Conservation (phyloP, 2,113 vertebrate species). For the Vidua chalybeata region DNA sequence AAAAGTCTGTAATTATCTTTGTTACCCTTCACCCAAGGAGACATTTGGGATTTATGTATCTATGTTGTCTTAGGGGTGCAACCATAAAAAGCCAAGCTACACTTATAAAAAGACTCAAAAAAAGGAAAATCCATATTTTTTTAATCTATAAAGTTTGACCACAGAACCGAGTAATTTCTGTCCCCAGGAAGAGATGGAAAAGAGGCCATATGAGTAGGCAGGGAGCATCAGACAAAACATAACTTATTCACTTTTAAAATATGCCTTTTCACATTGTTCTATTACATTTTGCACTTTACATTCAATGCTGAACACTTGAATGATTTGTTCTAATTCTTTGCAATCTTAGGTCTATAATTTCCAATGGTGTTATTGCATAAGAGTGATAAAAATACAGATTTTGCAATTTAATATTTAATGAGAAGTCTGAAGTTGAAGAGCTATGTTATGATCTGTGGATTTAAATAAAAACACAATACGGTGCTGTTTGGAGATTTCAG, state of each 20-base stretch:
- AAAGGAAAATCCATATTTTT: background rate
- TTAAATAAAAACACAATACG: background rate
- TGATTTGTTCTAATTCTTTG: background rate
- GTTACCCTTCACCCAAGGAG: background rate
- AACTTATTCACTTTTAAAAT: background rate
- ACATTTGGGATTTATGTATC: background rate
- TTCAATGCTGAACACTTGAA: background rate
- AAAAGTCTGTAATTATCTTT: background rate
- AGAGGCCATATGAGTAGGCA: background rate
- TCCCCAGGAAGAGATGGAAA: background rate
- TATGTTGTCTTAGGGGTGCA: background rate
- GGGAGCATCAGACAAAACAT: background rate
- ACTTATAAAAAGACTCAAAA: background rate
- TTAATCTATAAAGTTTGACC: background rate
- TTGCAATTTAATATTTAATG: background rate
- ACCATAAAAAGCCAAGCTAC: background rate
- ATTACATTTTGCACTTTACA: background rate
- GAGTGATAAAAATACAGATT: background rate
- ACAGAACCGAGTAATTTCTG: background rate
- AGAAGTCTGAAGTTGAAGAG: background rate
- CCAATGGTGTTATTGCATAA: background rate
- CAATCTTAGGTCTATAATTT: background rate
- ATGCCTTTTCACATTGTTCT: background rate
- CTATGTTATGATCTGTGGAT: background rate
- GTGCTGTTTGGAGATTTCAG: background rate